These are phyloP conservation scores for Delphinapterus leucas DNA, from an alignment of 2,113 vertebrate species.

Conservation along the genomic window DNA sequence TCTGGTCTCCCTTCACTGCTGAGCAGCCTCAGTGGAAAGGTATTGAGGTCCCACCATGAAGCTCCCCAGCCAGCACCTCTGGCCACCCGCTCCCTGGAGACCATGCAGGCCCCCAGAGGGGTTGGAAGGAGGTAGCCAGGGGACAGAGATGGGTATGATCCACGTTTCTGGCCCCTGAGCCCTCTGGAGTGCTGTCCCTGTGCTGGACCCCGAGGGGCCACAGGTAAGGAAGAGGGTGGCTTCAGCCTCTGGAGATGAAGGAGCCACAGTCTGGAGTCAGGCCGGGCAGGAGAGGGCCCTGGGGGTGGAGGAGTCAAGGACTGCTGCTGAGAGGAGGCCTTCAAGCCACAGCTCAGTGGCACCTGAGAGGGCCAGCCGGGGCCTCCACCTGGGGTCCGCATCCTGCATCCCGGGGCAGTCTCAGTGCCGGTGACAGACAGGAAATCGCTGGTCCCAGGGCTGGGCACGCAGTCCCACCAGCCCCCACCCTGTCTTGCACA, in stretches of 20 bases:
- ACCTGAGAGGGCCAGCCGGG: not conserved
- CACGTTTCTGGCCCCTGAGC: not conserved
- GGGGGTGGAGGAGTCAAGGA: not conserved
- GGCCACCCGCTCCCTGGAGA: not conserved
- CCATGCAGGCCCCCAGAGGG: too few species aligned
- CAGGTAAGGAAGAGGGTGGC: not conserved
- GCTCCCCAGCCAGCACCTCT: not conserved
- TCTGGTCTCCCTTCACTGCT: fast-evolving
- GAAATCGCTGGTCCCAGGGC: fast-evolving
- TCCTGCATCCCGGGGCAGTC: fast-evolving
- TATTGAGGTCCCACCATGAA: fast-evolving
- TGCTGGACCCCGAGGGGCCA: fast-evolving
- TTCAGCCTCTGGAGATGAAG: not conserved
- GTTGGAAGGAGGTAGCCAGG: too few species aligned
- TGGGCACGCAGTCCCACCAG: fast-evolving
- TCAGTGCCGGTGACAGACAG: fast-evolving
- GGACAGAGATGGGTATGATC: not conserved
- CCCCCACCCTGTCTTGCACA: fast-evolving
- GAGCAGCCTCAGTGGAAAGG: not conserved
- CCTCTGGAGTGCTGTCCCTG: too few species aligned
- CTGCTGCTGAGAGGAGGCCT: not conserved
- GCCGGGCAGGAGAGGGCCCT: not conserved
- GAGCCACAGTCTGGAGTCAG: fast-evolving
- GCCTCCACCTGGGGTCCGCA: fast-evolving
- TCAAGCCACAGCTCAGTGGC: not conserved